These are phyloP conservation scores for Lithophane ornitopus DNA, from an alignment of 2,888 invertebrate genomes.

Conservation along the genomic window DNA sequence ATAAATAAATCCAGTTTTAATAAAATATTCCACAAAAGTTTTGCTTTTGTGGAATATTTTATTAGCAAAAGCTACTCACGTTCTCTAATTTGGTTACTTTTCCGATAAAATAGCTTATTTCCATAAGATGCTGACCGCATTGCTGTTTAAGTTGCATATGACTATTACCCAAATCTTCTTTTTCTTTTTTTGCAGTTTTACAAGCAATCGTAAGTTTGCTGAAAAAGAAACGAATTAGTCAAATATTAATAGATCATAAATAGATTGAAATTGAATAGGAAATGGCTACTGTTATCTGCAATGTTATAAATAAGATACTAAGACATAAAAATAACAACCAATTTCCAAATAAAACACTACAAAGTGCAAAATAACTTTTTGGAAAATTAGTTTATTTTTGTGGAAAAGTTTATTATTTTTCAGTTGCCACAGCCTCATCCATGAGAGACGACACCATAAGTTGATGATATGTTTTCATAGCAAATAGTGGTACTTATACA, in stretches of 20 bases:
- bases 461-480: not conserved
- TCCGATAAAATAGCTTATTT: conserved; percentile 75
- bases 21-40: not conserved
- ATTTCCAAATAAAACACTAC: not conserved
- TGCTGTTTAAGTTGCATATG: conserved; percentile 60
- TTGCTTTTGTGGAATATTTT: no score
- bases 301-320: not conserved
- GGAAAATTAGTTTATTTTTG: not conserved
- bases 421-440: not conserved
- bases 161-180: conserved; percentile 64
- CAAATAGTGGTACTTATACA: not conserved
- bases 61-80: conserved; percentile 70
- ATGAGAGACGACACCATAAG: no score
- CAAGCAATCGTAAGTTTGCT: conserved; percentile 29
- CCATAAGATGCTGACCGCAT: conserved; percentile 77
- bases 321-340: not conserved
- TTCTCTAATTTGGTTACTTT: conserved; percentile 74
- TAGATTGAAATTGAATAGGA: not conserved
- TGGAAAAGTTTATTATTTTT: not conserved
- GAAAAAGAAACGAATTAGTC: conserved; percentile 18
- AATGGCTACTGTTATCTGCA: not conserved
- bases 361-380: not conserved
- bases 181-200: conserved; percentile 22
- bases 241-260: conserved; percentile 2
- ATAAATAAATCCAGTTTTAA: no score